Base-by-base conservation (phyloP, 2,113 vertebrate species). In the Gambusia holbrooki region DNA sequence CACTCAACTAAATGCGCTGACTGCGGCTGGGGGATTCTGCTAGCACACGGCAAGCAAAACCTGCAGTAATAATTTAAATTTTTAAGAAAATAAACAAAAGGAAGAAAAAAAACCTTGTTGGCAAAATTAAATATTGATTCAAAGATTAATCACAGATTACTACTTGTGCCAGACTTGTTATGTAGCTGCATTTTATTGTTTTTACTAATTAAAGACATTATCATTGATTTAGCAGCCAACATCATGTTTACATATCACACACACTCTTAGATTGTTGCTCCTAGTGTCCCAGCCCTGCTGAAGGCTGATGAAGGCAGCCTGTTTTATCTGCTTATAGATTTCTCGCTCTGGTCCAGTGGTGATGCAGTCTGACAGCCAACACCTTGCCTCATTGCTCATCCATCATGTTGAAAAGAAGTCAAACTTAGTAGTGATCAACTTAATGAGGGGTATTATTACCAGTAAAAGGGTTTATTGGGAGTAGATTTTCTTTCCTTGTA, bases 311-410 rank as follows among this genome's bases (percentile, higher is more conserved):
- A 92, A 84, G 66, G 71, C 84, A 68, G 86, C 58, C 66, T 69
- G 80, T 79, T 87, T 82, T 80, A 87, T 85, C 85, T 89, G 86
- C 48, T 29, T 88, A 90, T 92, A 73, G 91, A 92, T 88, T 89
- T 85, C 80, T 80, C 61, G 77, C 62, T 85, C 79, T 84, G 69
- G 69, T 70, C 71, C 58, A 72, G 70, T 69, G 73, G 73, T 63
- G 45, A 77, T 61, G 70, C 72, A 75, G 67, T 80, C 73, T 71
- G 78, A 83, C 72, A 73, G 74, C 69, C 66, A 84, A 69, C 37
- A 69, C 70, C 74, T 73, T 60, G 25, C 69, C 76, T 88, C 84
- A 73, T 84, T 82, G 88, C 71, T 81, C 82, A 88, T 87, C 77
- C 80, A 83, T 88, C 85, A 85, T 66, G 69, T 80, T 51, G 77